These are phyloP conservation scores for Rhorus exstirpatorius DNA, from an alignment of 2,888 invertebrate genomes.

Conservation along the genomic window DNA sequence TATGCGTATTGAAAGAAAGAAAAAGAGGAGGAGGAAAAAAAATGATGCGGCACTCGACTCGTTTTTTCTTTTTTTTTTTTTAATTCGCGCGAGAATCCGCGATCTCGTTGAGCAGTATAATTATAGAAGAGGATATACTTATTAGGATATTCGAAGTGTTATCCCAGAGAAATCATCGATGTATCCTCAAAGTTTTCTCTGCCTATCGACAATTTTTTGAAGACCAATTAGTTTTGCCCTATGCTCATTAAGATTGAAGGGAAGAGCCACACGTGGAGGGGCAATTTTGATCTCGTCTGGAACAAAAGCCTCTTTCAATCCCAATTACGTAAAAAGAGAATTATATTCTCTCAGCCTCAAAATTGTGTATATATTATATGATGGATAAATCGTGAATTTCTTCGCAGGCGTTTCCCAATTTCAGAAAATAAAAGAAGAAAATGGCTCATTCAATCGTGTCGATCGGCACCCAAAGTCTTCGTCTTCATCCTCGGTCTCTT, in stretches of 20 bases:
- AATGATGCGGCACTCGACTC: background rate
- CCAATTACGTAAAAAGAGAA: too few species aligned
- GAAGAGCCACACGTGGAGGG: too few species aligned
- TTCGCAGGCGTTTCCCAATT: constrained; percentile 73
- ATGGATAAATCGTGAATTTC: background rate
- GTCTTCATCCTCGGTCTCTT: constrained; percentile 81
- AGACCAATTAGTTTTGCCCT: too few species aligned
- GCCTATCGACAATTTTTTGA: too few species aligned
- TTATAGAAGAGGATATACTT: too few species aligned
- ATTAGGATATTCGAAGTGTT: constrained; percentile 46
- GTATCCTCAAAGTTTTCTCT: too few species aligned
- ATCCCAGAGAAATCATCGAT: too few species aligned
- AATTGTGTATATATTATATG: background rate
- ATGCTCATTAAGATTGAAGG: too few species aligned
- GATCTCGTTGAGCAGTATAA: constrained; percentile 47
- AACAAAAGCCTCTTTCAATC: too few species aligned
- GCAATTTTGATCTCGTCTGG: too few species aligned
- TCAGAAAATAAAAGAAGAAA: constrained; percentile 45
- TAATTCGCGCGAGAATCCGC: constrained; percentile 73
- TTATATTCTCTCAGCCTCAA: too few species aligned
- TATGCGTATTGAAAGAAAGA: constrained; percentile 8
- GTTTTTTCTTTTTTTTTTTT: constrained; percentile 14
- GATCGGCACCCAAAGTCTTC: constrained; percentile 61
- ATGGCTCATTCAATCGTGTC: constrained; percentile 52
- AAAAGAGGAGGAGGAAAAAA: constrained; percentile 8